Conservation (phyloP, 1,140 invertebrate genomes). For the Drosophila orosa region DNA sequence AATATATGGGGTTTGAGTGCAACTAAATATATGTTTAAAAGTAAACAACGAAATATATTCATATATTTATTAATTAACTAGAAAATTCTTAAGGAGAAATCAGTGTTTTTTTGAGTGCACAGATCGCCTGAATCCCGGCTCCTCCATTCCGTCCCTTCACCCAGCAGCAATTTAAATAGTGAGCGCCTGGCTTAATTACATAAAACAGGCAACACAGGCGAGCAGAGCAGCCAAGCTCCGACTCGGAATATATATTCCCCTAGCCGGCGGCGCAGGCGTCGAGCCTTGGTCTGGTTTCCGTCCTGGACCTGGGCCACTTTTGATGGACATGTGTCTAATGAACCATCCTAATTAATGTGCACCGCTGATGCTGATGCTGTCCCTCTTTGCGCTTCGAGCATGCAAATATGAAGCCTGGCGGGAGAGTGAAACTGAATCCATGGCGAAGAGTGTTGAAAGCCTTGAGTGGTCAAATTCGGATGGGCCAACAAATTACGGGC, state of each 20-base stretch:
- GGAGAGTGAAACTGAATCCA: conserved; percentile 6
- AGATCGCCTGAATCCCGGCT: neutral
- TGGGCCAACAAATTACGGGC: conserved; percentile 38
- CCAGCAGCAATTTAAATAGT: conserved; percentile 75
- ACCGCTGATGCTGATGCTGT: conserved; percentile 28
- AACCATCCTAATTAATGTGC: conserved; percentile 74
- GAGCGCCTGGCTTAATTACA: conserved; percentile 81
- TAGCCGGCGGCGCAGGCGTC: conserved; percentile 55
- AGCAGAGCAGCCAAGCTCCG: conserved; percentile 12
- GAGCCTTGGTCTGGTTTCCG: conserved; percentile 9
- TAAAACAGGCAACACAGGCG: conserved; percentile 60
- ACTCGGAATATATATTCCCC: conserved; percentile 16
- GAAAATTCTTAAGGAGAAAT: neutral
- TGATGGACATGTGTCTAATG: conserved; percentile 81
- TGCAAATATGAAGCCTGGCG: conserved; percentile 24
- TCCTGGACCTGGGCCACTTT: conserved; percentile 29
- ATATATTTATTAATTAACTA: neutral
- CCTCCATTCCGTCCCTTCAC: conserved; percentile 5
- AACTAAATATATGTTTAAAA: neutral
- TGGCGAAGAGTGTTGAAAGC: conserved; percentile 55
- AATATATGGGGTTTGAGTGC: neutral
- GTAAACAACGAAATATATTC: neutral
- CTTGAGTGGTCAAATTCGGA: conserved; percentile 60
- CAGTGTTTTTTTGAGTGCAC: neutral
- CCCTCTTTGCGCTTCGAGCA: conserved; percentile 6